Evolutionary conservation across 1,140 invertebrate species (phyloP).

Genomic region (Temnothorax curvispinosus): DNA sequence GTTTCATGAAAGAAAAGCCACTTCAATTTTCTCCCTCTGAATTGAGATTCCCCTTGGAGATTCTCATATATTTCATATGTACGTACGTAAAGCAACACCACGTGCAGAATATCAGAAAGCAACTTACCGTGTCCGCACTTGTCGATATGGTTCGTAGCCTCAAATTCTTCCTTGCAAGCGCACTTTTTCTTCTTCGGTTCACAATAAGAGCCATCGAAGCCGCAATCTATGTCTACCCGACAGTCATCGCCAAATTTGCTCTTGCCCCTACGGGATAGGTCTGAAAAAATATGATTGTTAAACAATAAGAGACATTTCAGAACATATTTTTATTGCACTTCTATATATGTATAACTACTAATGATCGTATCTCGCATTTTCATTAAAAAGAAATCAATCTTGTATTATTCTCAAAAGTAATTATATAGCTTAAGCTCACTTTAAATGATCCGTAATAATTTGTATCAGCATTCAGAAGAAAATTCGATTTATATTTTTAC

Average conservation of each 20-base stretch:
- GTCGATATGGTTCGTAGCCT: constrained; percentile 92
- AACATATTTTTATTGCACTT: background rate
- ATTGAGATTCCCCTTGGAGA: background rate
- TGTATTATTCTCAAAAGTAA: background rate
- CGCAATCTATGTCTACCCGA: constrained; percentile 89
- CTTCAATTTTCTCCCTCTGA: constrained; percentile 6
- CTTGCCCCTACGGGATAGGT: constrained; percentile 84
- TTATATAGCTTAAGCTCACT: background rate
- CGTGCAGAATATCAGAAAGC: background rate
- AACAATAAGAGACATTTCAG: constrained; percentile 5
- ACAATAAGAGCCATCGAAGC: constrained; percentile 90
- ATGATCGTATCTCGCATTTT: background rate
- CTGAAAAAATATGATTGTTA: constrained; percentile 74
- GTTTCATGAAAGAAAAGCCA: background rate
- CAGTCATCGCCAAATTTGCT: constrained; percentile 92
- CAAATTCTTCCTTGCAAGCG: constrained; percentile 89
- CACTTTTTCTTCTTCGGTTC: constrained; percentile 89
- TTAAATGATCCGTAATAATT: background rate
- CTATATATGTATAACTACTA: no score
- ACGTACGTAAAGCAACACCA: background rate
- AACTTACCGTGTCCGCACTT: constrained; percentile 93
- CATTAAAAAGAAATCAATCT: background rate
- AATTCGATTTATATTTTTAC: background rate
- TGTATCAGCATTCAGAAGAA: background rate
- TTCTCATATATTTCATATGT: background rate